phyloP scores from a whole-genome alignment of 1,140 invertebrate genomes.

The Elymnias hypermnestra region DNA sequence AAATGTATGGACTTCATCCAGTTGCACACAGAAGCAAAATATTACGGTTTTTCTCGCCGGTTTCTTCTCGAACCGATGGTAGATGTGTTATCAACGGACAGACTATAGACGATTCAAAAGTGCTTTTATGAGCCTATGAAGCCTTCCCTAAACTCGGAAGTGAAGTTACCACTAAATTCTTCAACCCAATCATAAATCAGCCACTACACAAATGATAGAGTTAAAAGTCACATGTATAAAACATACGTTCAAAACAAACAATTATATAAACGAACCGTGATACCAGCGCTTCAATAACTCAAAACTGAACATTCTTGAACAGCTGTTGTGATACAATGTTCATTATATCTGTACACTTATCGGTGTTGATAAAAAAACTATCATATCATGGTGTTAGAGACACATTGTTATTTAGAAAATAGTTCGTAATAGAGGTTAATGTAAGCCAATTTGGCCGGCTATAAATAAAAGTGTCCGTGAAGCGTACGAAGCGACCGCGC shows the following conservation, averaged over 20 bases:
- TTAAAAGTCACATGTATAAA: conserved; percentile 19
- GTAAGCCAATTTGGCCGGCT: conserved; percentile 21
- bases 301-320: conserved; percentile 64
- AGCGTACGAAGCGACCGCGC: conserved; percentile 35
- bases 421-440: conserved; percentile 10
- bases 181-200: too few relatives aligned
- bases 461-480: conserved; percentile 31
- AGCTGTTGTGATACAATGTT: conserved; percentile 35
- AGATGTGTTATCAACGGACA: too few relatives aligned
- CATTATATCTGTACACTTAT: conserved; percentile 50
- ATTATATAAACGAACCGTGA: conserved; percentile 40
- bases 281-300: conserved; percentile 67
- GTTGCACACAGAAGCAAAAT: too few relatives aligned
- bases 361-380: conserved; percentile 40
- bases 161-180: too few relatives aligned
- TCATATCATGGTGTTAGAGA: conserved; percentile 30
- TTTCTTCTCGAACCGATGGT: too few relatives aligned
- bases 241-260: conserved; percentile 7
- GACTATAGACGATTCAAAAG: too few relatives aligned
- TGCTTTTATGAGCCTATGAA: too few relatives aligned
- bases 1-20: too few relatives aligned
- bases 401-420: conserved; percentile 10
- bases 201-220: too few relatives aligned
- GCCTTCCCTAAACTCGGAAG: too few relatives aligned
- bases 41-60: too few relatives aligned